These are phyloP conservation scores for Azorinus chamasolen DNA, from an alignment of 2,888 invertebrate genomes.

Conservation along the genomic window DNA sequence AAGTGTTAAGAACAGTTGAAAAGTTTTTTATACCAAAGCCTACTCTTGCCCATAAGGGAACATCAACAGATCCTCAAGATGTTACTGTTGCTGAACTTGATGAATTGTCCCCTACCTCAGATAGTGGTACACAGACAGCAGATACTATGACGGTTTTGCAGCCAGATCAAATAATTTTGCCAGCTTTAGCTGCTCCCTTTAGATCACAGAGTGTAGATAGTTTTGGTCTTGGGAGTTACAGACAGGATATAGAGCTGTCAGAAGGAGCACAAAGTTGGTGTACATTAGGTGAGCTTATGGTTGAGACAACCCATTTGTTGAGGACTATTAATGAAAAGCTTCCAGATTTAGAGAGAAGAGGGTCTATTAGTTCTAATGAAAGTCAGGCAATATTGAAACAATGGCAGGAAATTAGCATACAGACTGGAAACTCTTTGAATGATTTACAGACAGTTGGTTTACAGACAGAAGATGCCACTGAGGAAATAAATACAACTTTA, in stretches of 20 bases:
- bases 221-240: slow-evolving; percentile 41
- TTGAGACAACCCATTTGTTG: slow-evolving; percentile 72
- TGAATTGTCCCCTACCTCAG: slow-evolving; percentile 51
- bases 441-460: slow-evolving; percentile 61
- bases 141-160: slow-evolving; percentile 1
- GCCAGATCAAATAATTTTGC: slow-evolving; percentile 46
- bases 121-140: slow-evolving; percentile 53
- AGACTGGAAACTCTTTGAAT: slow-evolving; percentile 70
- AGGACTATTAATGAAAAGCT: slow-evolving; percentile 66
- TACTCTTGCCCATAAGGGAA: slow-evolving; percentile 47
- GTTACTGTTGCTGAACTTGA: slow-evolving; percentile 41
- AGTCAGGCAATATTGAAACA: slow-evolving; percentile 48
- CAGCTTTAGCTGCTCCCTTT: slow-evolving; percentile 62
- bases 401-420: slow-evolving; percentile 62
- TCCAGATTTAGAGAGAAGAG: slow-evolving; percentile 52
- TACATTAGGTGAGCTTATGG: slow-evolving; percentile 72
- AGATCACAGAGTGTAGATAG: slow-evolving; percentile 65
- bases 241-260: slow-evolving; percentile 55
- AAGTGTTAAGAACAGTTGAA: slow-evolving; percentile 58
- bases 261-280: slow-evolving; percentile 71
- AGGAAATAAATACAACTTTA: background rate
- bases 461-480: slow-evolving; percentile 61
- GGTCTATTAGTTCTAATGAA: slow-evolving; percentile 46
- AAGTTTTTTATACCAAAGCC: slow-evolving; percentile 56
- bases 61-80: slow-evolving; percentile 40